Conservation (phyloP, 2,888 invertebrate genomes). For the Epirrita christyi region DNA sequence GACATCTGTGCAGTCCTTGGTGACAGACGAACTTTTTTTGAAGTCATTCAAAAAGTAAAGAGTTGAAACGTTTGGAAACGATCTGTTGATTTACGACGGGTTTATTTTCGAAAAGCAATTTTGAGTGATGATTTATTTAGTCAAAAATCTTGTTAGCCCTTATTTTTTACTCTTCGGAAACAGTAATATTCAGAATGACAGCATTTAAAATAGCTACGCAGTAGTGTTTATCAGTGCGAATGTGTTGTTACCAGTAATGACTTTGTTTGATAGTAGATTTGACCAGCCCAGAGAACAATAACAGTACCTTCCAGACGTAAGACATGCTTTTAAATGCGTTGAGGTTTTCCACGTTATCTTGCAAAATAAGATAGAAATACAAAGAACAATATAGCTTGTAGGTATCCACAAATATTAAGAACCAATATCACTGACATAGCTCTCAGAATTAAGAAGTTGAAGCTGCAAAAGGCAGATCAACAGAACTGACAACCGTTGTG, state of each 20-base stretch:
- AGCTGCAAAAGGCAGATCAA: no score
- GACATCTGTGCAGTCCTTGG: constrained; percentile 61
- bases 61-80: constrained; percentile 61
- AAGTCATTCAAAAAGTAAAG: constrained; percentile 59
- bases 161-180: constrained; percentile 25
- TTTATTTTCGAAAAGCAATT: constrained; percentile 38
- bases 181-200: no score
- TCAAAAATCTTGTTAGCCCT: constrained; percentile 28
- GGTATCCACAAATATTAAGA: no score
- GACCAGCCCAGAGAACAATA: not conserved
- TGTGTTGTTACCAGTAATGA: not conserved
- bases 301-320: no score
- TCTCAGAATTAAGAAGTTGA: no score
- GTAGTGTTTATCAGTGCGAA: not conserved
- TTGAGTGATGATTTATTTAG: constrained; percentile 34
- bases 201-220: constrained; percentile 2
- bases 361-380: no score
- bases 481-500: no score
- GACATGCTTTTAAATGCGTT: no score
- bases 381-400: no score
- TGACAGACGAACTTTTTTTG: constrained; percentile 46
- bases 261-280: not conserved
- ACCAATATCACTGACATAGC: no score
- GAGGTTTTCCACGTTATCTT: no score
- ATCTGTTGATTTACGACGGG: constrained; percentile 57